Conservation (phyloP, 2,888 invertebrate species). For the Ecliptopera silaceata region DNA sequence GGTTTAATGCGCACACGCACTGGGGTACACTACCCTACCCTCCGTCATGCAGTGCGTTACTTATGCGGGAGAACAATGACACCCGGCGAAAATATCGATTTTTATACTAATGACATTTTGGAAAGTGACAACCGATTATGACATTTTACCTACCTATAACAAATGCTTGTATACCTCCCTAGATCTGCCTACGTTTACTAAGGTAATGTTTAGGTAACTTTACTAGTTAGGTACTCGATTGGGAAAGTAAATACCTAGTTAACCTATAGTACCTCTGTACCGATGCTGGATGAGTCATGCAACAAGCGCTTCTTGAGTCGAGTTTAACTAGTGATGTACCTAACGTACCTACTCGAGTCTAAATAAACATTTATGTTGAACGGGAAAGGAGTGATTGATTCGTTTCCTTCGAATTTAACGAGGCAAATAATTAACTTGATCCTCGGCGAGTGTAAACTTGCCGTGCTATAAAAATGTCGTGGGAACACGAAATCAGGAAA, state of each 20-base stretch:
- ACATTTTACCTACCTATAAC: not conserved
- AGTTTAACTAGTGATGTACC: slow-evolving; percentile 46
- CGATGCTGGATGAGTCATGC: slow-evolving; percentile 57
- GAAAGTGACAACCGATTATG: slow-evolving; percentile 9
- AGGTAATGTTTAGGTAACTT: slow-evolving; percentile 30
- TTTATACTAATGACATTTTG: slow-evolving; percentile 58
- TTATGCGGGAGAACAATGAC: slow-evolving; percentile 64
- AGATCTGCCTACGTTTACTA: slow-evolving; percentile 30
- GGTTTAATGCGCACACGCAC: slow-evolving; percentile 61
- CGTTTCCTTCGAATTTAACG: slow-evolving; percentile 48
- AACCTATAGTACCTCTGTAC: slow-evolving; percentile 36
- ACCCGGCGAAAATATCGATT: slow-evolving; percentile 59
- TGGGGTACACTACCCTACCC: slow-evolving; percentile 61
- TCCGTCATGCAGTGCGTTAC: slow-evolving; percentile 55
- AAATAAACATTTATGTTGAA: slow-evolving; percentile 58
- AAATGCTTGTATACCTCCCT: not conserved
- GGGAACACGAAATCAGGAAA: slow-evolving; percentile 48
- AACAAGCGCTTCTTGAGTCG: slow-evolving; percentile 45
- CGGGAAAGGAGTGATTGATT: slow-evolving; percentile 54
- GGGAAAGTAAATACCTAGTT: slow-evolving; percentile 44
- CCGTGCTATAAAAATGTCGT: slow-evolving; percentile 46
- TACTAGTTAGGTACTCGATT: slow-evolving; percentile 41
- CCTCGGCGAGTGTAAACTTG: slow-evolving; percentile 41
- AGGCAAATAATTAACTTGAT: slow-evolving; percentile 46
- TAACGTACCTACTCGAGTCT: slow-evolving; percentile 45